A percentile compares a stretch with the other conserved stretches of the same genome.
phyloP scores from a whole-genome alignment of 1,140 invertebrate species.

The Nasonia longicornis region DNA sequence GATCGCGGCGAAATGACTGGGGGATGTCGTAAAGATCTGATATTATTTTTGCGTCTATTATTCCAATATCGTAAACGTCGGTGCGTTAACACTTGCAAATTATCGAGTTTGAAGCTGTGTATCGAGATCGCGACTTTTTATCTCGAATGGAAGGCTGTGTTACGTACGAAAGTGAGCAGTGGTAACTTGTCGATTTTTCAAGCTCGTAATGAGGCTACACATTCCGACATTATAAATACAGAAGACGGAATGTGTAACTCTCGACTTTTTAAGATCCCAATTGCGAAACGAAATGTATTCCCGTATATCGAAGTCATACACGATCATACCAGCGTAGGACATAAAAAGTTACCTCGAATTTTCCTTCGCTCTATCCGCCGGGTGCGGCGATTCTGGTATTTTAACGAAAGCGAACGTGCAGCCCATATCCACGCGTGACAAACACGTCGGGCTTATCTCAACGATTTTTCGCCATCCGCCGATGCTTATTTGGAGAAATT shows the following conservation, averaged over 20 bases:
- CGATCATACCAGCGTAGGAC: neutral
- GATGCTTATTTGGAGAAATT: slow-evolving; percentile 18
- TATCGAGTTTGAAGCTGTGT: neutral
- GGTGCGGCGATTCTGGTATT: slow-evolving; percentile 25
- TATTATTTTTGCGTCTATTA: too few relatives aligned
- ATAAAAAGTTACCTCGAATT: neutral
- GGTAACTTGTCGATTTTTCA: neutral
- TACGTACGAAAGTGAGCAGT: too few relatives aligned
- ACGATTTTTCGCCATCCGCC: neutral
- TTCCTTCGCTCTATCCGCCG: neutral
- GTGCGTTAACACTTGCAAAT: neutral
- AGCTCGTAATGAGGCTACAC: neutral
- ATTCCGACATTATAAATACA: slow-evolving; percentile 1
- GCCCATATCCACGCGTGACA: neutral
- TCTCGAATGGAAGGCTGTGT: too few relatives aligned
- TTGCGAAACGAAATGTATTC: neutral
- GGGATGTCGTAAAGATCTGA: too few relatives aligned
- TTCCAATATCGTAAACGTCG: too few relatives aligned
- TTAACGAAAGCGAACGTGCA: slow-evolving; percentile 36
- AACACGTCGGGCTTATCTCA: slow-evolving; percentile 10
- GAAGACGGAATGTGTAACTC: neutral
- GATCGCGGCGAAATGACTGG: neutral
- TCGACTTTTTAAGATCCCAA: neutral
- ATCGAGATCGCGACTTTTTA: too few relatives aligned
- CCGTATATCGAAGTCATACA: neutral